A percentile compares a stretch with the other conserved stretches of the same genome.
phyloP scores from a whole-genome alignment of 1,140 invertebrate genomes.

The Oreohelix idahoensis region DNA sequence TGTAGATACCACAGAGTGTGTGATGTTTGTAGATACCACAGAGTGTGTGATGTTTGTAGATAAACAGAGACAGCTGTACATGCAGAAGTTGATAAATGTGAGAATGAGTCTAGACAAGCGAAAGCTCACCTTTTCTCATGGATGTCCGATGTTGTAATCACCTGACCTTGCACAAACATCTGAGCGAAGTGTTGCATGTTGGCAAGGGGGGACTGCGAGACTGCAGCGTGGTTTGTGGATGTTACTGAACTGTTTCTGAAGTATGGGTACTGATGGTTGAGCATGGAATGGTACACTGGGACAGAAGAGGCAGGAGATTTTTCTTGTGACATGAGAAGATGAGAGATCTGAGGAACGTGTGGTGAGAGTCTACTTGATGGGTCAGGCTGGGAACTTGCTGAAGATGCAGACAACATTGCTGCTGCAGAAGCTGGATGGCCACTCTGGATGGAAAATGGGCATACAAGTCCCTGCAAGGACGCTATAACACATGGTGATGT shows the following conservation, averaged over 20 bases:
- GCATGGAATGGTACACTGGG: conserved; percentile 41
- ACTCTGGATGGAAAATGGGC: not conserved
- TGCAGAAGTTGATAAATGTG: too few species aligned
- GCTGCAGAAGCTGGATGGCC: not conserved
- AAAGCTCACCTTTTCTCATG: not conserved
- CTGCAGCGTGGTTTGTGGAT: conserved; percentile 17
- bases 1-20: too few species aligned
- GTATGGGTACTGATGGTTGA: conserved; percentile 41
- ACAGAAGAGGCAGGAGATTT: conserved; percentile 13
- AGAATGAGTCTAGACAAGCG: too few species aligned
- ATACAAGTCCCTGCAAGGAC: not conserved
- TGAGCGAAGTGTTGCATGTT: conserved; percentile 60
- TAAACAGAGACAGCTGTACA: too few species aligned
- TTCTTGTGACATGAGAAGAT: conserved; percentile 32
- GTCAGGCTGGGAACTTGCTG: not conserved
- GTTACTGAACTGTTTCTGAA: conserved; percentile 13
- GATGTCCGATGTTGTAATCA: not conserved
- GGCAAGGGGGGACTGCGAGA: conserved; percentile 34
- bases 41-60: too few species aligned
- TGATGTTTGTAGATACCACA: too few species aligned
- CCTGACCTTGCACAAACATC: conserved; percentile 37
- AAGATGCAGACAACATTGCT: not conserved
- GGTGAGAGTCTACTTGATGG: not conserved
- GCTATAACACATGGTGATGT: not conserved
- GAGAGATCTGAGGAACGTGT: not conserved